Conservation (phyloP, 2,888 invertebrate genomes). For the Agrilus cyanescens region DNA sequence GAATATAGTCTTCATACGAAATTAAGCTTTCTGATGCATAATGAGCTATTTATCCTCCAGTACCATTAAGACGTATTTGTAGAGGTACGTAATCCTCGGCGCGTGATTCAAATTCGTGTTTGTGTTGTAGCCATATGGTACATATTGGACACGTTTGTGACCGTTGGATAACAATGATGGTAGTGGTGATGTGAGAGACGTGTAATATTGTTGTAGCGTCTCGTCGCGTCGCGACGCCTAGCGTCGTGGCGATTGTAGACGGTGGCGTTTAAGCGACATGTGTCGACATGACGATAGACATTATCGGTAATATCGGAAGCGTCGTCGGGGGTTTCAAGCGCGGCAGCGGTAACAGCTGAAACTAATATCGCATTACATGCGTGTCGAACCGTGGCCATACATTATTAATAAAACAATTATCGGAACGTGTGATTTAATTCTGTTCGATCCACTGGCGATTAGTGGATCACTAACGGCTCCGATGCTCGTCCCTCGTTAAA, state of each 20-base stretch:
- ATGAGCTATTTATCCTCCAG: too few species aligned
- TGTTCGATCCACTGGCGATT: slow-evolving; percentile 10
- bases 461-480: background rate
- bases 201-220: background rate
- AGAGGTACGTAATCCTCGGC: too few species aligned
- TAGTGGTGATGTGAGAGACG: too few species aligned
- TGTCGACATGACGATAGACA: slow-evolving; percentile 9
- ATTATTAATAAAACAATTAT: slow-evolving; percentile 23
- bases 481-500: slow-evolving; percentile 2
- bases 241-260: slow-evolving; percentile 9
- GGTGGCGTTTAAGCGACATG: slow-evolving; percentile 13
- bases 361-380: slow-evolving; percentile 16
- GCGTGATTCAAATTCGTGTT: too few species aligned
- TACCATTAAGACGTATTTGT: too few species aligned
- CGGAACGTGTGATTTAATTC: slow-evolving; percentile 20
- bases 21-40: too few species aligned
- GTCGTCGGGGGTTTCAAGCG: slow-evolving; percentile 21
- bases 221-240: slow-evolving; percentile 8
- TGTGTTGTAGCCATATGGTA: too few species aligned
- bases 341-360: slow-evolving; percentile 19
- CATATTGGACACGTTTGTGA: too few species aligned
- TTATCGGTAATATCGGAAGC: slow-evolving; percentile 16
- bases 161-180: too few species aligned
- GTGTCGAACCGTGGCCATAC: slow-evolving; percentile 16
- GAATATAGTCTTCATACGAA: too few species aligned